Evolutionary conservation across 2,797 vertebrate species (phyloP).

Genomic region (Gambelia wislizenii): DNA sequence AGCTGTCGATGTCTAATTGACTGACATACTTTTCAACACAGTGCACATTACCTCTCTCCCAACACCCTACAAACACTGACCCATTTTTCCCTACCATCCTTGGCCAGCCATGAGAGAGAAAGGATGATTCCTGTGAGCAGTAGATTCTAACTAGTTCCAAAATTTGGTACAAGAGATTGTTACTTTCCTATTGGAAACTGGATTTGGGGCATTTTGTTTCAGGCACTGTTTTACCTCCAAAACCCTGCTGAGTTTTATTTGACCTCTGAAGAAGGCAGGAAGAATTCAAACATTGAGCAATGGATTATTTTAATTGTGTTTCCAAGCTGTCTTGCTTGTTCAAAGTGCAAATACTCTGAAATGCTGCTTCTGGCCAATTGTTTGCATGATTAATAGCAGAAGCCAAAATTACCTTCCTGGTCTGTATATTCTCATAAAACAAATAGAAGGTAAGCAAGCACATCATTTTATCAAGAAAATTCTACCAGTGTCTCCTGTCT

Average conservation of each 20-base stretch:
- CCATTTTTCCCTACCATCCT: background rate
- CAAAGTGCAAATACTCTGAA: background rate
- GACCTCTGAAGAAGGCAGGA: background rate
- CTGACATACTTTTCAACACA: slow-evolving; percentile 30
- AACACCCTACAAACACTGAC: slow-evolving; percentile 26
- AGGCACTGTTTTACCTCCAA: background rate
- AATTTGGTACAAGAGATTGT: background rate
- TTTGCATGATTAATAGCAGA: slow-evolving; percentile 15
- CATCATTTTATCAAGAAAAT: slow-evolving; percentile 9
- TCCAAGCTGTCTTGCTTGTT: background rate
- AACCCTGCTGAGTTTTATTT: slow-evolving; percentile 2
- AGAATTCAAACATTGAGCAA: background rate
- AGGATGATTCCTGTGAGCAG: background rate
- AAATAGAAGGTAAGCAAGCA: background rate
- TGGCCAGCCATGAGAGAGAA: background rate
- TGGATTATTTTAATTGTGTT: slow-evolving; percentile 6
- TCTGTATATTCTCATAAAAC: slow-evolving; percentile 10
- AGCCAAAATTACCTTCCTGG: slow-evolving; percentile 3
- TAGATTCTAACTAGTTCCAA: background rate
- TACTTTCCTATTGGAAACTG: background rate
- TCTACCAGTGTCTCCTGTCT: background rate
- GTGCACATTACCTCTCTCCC: background rate
- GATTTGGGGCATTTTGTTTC: background rate
- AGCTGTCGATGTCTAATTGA: slow-evolving; percentile 31
- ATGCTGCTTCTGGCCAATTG: background rate